Conservation (phyloP, 2,113 vertebrate species). For the Andinoacara biseriatus region DNA sequence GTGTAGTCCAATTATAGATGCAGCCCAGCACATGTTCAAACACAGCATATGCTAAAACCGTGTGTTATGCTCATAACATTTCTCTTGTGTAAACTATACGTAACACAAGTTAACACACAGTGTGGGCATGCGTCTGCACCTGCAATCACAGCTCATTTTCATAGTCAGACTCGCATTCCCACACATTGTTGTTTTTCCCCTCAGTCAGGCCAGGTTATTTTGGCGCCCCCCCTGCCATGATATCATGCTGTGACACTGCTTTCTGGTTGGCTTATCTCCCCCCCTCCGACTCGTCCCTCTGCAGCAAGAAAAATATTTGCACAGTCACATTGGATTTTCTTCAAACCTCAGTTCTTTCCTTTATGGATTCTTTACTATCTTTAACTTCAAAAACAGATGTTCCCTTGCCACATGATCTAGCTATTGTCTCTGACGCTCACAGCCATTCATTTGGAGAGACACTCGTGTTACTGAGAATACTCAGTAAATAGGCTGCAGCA, state of each 20-base stretch:
- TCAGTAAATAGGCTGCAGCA: conserved; percentile 27
- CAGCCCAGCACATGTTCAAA: conserved; percentile 13
- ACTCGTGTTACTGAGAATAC: conserved; percentile 29
- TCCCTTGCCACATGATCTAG: neutral
- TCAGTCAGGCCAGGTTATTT: conserved; percentile 42
- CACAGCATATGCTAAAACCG: neutral
- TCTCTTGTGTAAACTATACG: conserved; percentile 4
- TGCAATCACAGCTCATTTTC: conserved; percentile 42
- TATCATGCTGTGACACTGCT: conserved; percentile 34
- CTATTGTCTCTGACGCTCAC: conserved; percentile 13
- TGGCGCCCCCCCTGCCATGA: conserved; percentile 27
- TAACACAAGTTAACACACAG: neutral
- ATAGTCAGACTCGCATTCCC: conserved; percentile 40
- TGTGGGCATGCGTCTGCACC: conserved; percentile 6
- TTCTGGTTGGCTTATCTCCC: conserved; percentile 37
- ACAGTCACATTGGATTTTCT: conserved; percentile 27
- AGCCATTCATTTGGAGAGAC: conserved; percentile 1
- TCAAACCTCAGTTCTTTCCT: conserved; percentile 9
- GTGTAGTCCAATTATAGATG: neutral
- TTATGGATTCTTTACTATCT: conserved; percentile 25
- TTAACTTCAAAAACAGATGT: conserved; percentile 50
- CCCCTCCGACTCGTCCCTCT: neutral
- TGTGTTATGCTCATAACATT: neutral
- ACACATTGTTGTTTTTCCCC: conserved; percentile 47
- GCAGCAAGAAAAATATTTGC: conserved; percentile 47